phyloP scores from a whole-genome alignment of 2,797 vertebrate genomes.

The Picus viridis region DNA sequence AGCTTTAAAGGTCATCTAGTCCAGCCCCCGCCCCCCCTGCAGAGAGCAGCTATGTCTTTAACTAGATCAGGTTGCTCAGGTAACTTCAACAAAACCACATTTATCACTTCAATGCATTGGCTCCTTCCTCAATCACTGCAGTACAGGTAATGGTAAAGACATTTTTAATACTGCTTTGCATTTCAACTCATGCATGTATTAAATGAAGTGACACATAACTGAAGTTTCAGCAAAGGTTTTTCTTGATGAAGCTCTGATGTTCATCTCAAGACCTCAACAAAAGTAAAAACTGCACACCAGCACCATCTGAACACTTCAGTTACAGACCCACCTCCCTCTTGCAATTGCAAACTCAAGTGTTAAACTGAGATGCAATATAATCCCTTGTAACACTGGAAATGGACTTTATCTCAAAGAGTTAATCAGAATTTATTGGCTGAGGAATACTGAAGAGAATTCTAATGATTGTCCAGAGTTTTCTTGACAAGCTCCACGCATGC shows the following conservation, averaged over 20 bases:
- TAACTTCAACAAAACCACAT: background rate
- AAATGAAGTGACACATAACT: background rate
- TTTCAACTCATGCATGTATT: background rate
- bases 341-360: background rate
- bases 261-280: background rate
- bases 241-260: background rate
- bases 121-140: background rate
- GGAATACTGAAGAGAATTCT: background rate
- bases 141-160: background rate
- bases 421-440: background rate
- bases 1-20: no score
- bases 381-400: background rate
- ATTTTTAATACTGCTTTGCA: background rate
- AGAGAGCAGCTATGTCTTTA: no score
- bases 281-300: background rate
- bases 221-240: background rate
- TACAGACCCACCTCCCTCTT: background rate
- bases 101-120: background rate
- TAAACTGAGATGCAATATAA: background rate
- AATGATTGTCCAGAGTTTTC: background rate
- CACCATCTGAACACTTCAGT: background rate
- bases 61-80: no score
- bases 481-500: background rate
- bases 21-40: no score
- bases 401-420: background rate